Conservation (phyloP, 2,797 vertebrate genomes). For the Cirrhinus molitorella region DNA sequence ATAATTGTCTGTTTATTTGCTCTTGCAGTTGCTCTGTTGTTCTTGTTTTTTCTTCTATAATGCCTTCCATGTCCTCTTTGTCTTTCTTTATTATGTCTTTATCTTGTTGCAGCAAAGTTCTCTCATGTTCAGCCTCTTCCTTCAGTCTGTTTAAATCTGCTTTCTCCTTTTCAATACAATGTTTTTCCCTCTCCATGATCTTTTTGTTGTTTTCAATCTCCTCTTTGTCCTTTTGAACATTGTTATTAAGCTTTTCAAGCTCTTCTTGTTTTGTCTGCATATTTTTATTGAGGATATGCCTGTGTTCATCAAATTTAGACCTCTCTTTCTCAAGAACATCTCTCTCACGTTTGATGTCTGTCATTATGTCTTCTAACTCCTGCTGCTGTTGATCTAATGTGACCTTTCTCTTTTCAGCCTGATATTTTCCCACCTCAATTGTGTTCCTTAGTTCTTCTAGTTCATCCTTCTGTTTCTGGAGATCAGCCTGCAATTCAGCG, state of each 20-base stretch:
- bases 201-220: conserved; percentile 36
- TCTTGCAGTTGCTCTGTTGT: conserved; percentile 16
- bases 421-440: conserved; percentile 3
- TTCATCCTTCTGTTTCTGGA: conserved; percentile 21
- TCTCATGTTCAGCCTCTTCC: conserved; percentile 17
- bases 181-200: conserved; percentile 14
- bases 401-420: conserved; percentile 8
- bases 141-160: conserved; percentile 25
- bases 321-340: conserved; percentile 21
- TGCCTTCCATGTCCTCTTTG: conserved; percentile 1
- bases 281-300: conserved; percentile 3
- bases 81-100: conserved; percentile 29
- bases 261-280: conserved; percentile 29
- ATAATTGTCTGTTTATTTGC: conserved; percentile 13
- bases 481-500: background rate
- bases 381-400: conserved; percentile 15
- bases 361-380: background rate
- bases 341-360: background rate
- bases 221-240: conserved; percentile 11
- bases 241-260: conserved; percentile 13
- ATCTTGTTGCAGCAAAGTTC: conserved; percentile 27
- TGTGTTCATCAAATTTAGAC: background rate
- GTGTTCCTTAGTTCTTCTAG: conserved; percentile 10
- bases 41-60: conserved; percentile 18
- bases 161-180: background rate